Conservation (phyloP, 2,113 vertebrate genomes). For the Apeltes quadracus region DNA sequence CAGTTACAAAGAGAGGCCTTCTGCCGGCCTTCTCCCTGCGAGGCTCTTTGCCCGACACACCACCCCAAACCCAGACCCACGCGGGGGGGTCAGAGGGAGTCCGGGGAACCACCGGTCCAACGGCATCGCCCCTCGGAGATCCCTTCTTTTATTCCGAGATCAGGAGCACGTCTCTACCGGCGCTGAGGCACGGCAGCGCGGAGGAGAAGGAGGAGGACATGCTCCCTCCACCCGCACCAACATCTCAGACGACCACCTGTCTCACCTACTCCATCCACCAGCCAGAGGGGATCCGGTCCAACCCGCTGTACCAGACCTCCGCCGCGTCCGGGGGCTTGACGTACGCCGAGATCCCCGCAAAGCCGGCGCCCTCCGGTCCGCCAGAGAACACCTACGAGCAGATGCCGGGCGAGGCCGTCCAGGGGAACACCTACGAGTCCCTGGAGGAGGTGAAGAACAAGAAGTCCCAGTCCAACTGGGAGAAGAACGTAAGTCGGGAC, state of each 20-base stretch:
- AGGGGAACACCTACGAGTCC: constrained; percentile 67
- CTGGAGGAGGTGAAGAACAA: constrained; percentile 69
- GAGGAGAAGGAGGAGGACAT: constrained; percentile 11
- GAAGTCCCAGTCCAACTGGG: constrained; percentile 55
- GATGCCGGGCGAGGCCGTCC: constrained; percentile 46
- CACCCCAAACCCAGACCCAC: constrained; percentile 17
- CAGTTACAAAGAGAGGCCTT: constrained; percentile 67
- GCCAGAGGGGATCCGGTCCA: constrained; percentile 6
- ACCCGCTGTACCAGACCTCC: constrained; percentile 52
- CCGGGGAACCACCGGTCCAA: constrained; percentile 11
- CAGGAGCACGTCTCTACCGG: constrained; percentile 50
- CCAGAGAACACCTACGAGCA: constrained; percentile 70
- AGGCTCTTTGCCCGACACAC: constrained; percentile 41
- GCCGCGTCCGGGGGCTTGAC: background rate
- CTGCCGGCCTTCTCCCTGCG: constrained; percentile 47
- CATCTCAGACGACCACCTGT: constrained; percentile 44
- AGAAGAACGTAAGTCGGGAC: constrained; percentile 64
- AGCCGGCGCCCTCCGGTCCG: background rate
- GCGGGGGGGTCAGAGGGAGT: background rate
- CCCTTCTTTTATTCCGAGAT: constrained; percentile 9
- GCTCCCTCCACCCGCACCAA: constrained; percentile 8
- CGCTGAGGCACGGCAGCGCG: constrained; percentile 27
- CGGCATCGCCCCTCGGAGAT: constrained; percentile 11
- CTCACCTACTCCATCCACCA: constrained; percentile 57
- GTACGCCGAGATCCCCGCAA: constrained; percentile 70